These are phyloP conservation scores for Meiosimyza decipiens DNA, from an alignment of 2,888 invertebrate genomes.

Conservation along the genomic window DNA sequence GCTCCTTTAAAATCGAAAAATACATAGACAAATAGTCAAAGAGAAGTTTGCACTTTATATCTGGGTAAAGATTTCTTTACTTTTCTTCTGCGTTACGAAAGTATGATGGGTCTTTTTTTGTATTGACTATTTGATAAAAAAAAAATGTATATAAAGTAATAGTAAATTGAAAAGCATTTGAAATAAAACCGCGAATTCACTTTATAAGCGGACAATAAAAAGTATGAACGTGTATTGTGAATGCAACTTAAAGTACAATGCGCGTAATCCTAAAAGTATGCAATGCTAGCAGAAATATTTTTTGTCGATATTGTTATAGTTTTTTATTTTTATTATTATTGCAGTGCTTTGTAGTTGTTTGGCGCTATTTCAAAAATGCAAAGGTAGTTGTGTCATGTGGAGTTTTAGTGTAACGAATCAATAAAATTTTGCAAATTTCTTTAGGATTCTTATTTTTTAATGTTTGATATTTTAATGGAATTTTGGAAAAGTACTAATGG, in stretches of 20 bases:
- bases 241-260: not conserved
- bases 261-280: constrained; percentile 29
- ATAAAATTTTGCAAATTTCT: too few relatives aligned
- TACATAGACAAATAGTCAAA: constrained; percentile 34
- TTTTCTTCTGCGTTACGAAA: not conserved
- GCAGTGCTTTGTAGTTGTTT: too few relatives aligned
- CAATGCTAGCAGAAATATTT: not conserved
- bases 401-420: too few relatives aligned
- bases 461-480: too few relatives aligned
- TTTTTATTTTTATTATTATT: too few relatives aligned
- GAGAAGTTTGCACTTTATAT: constrained; percentile 22
- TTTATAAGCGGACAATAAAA: not conserved
- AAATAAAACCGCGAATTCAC: constrained; percentile 15
- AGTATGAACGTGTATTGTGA: too few relatives aligned
- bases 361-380: too few relatives aligned
- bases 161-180: constrained; percentile 19
- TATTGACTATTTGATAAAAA: not conserved
- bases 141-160: not conserved
- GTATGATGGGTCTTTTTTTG: not conserved
- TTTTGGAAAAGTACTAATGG: too few relatives aligned
- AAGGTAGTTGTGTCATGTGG: too few relatives aligned
- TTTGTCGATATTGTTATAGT: too few relatives aligned
- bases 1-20: not conserved
- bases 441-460: too few relatives aligned
- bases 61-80: not conserved